Base-by-base conservation (phyloP, 2,113 vertebrate species). In the Lathamus discolor region DNA sequence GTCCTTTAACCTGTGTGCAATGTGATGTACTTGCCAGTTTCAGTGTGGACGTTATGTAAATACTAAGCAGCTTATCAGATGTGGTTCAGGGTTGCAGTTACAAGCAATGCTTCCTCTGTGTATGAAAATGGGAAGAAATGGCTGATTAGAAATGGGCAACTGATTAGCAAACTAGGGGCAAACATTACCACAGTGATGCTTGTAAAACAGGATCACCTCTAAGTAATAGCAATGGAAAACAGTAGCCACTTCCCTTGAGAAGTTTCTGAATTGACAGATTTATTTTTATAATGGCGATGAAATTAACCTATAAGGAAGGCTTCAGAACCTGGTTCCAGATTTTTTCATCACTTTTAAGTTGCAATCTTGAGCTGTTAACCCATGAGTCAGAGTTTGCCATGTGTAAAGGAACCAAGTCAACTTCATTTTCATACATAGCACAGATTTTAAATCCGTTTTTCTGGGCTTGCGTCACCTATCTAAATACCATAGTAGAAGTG, bases 11-110 rank as follows among this genome's bases (percentile, higher is more conserved):
- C 49, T 35, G 51, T 74, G 35, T 4, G 4, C 67, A 70, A 3
- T 0, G 3, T 49, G 81, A 75, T 68, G 43, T 41, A 59, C 44
- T 77, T 91, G 82, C 0, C 57, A 35, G 41, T 83, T 94, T 51
- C 46, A 59, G 20, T 39, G 68, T 39, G 51, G 68, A 80, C 1
- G 0, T 48, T 86, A 19, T 54, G 63, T 59, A 94, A 91, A 81
- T 81, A 72, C 29, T 57, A 68, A 70, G 57, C 37, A 75, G 43
- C 14, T 87, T 92, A 94, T 93, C 88, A 64, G 63, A 70, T 44
- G 29, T 35, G 7, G 27, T 83, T 90, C 4, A 2, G 61, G 51
- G 70, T 31, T 90, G 75, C 39, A 88, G 73, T 88, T 92, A 78
- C 43, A 86, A 93, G 61, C 35, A 92, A 16, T 72, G 10, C 43